Evolutionary conservation across 2,888 invertebrate genomes (phyloP).

Genomic region (Ochlodes sylvanus): DNA sequence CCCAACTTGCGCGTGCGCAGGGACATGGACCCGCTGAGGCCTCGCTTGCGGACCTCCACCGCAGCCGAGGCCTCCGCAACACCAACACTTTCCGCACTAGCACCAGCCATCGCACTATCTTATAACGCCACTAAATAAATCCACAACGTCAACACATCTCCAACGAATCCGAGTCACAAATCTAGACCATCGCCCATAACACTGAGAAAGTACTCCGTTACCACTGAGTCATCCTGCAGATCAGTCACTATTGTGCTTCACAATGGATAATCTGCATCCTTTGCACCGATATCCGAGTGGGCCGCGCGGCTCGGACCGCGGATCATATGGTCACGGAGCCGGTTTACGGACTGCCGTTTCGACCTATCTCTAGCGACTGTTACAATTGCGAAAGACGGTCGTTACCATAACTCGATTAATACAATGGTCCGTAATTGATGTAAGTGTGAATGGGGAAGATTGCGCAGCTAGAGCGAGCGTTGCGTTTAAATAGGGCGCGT

Average conservation of each 20-base stretch:
- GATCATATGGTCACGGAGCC: conserved; percentile 76
- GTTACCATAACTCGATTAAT: conserved; percentile 41
- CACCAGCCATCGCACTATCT: conserved; percentile 78
- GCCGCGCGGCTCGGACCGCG: conserved; percentile 55
- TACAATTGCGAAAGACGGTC: conserved; percentile 48
- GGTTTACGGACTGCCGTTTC: conserved; percentile 56
- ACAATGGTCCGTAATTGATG: conserved; percentile 36
- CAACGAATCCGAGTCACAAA: conserved; percentile 63
- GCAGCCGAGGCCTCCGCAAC: conserved; percentile 59
- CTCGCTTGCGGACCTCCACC: conserved; percentile 65
- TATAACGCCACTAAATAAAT: conserved; percentile 54
- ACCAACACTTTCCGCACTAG: conserved; percentile 67
- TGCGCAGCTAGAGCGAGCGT: conserved; percentile 63
- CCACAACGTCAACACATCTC: conserved; percentile 71
- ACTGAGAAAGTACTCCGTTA: conserved; percentile 58
- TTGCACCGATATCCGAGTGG: conserved; percentile 61
- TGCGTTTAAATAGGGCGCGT: conserved; percentile 73
- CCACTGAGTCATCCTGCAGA: conserved; percentile 66
- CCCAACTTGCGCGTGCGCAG: conserved; percentile 80
- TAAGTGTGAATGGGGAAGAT: conserved; percentile 57
- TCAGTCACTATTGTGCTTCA: conserved; percentile 64
- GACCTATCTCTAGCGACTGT: conserved; percentile 46
- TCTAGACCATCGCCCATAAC: conserved; percentile 58
- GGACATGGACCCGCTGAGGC: conserved; percentile 79
- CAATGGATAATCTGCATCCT: conserved; percentile 70